Percentiles rank a stretch among this genome's conserved stretches.
phyloP scores from a whole-genome alignment of 1,140 invertebrate species.

The Rhynchophorus ferrugineus region DNA sequence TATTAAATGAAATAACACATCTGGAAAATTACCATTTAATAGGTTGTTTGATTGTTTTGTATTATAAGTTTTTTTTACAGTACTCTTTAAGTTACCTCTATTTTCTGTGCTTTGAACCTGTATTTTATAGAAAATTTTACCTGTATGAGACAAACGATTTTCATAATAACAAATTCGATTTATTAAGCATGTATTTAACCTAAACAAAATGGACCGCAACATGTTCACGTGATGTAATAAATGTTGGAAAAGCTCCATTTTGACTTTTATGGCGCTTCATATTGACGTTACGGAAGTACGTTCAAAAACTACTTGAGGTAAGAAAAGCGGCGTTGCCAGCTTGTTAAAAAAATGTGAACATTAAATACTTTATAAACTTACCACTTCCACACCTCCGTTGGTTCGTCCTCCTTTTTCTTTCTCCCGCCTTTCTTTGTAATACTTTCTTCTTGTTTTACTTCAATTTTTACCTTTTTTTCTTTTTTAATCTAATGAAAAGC shows the following conservation, averaged over 20 bases:
- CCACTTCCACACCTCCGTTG: slow-evolving; percentile 91
- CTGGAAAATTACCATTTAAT: not conserved
- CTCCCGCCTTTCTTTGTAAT: slow-evolving; percentile 47
- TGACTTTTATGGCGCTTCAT: no score
- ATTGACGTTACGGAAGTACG: no score
- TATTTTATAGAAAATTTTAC: slow-evolving; percentile 5
- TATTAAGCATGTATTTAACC: no score
- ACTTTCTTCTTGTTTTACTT: slow-evolving; percentile 43
- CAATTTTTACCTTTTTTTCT: slow-evolving; percentile 35
- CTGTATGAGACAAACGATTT: no score
- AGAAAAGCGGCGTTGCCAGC: no score
- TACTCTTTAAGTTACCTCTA: not conserved
- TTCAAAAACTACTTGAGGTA: no score
- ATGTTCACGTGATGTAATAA: no score
- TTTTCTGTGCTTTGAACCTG: not conserved
- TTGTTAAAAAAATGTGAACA: no score
- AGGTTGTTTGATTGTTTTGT: not conserved
- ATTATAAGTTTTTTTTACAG: not conserved
- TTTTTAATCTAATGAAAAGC: slow-evolving; percentile 38
- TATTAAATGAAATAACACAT: slow-evolving; percentile 5
- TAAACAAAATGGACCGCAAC: no score
- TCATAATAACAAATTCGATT: no score
- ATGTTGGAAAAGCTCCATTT: no score
- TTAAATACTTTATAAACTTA: slow-evolving; percentile 50
- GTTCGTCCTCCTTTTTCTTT: slow-evolving; percentile 75